Base-by-base conservation (phyloP, 2,797 vertebrate species). In the Syngnathus acus region DNA sequence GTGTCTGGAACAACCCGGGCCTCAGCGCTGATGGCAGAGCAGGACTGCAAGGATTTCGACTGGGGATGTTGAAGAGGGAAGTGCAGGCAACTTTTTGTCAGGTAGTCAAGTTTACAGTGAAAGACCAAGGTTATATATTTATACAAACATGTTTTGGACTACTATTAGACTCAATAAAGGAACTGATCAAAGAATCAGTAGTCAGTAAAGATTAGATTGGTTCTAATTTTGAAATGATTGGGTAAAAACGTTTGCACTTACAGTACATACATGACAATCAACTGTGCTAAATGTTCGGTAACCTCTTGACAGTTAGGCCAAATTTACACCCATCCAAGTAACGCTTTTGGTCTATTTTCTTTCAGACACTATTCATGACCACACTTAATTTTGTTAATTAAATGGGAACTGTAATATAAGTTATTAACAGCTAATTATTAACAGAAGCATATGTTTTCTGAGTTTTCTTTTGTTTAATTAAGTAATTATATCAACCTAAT, bases 1-100 rank as follows among this genome's bases (percentile, higher is more conserved):
- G 72, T 78, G 58, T 72, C 58, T 62, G 62, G 68, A 74, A 69
- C 60, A 74, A 74, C 61, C 66, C 14, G 68, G 61, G 68, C 66
- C 68, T 79, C 37, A 19, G 68, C 26, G 17, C 69, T 68, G 75
- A 84, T 79, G 43, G 42, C 21, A 47, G 47, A 26, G 10, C 10
- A 19, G 48, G 16, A 62, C 40, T 2, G 40, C 5, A 26, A 62
- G 42, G 61, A 32, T 14, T 32, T 64, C 4, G 14, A 37, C 43
- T 48, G 26, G 17, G 39, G 42, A 47, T 4, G n/a, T 42, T 26
- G 13, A 23, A 47, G 21, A 62, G 38, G 19, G 10, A 40, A 60
- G 7, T 39, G n/a, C 32, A 60, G 32, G 57, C 37, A 55, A 14
- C 54, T 6, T 32, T 32, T 55, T 5, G 32, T 26, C 11, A 3